Evolutionary conservation across 2,888 invertebrate genomes (phyloP).

Genomic region (Stegana nigrithorax): DNA sequence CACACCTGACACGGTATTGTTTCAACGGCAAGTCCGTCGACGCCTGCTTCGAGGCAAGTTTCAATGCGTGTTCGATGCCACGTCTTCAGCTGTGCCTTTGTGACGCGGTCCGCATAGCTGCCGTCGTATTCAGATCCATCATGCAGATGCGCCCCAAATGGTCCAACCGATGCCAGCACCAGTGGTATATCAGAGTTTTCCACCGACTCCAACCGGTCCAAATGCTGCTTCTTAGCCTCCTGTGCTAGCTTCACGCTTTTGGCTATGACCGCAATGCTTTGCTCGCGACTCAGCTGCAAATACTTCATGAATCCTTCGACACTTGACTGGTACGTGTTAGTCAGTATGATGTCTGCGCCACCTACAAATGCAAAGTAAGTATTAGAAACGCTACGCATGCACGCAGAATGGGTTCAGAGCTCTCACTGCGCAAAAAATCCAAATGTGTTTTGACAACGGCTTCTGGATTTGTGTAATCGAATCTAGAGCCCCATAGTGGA

Average conservation of each 20-base stretch:
- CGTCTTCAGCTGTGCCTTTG: slow-evolving; percentile 75
- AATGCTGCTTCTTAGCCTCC: slow-evolving; percentile 74
- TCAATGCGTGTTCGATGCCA: slow-evolving; percentile 87
- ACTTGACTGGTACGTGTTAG: slow-evolving; percentile 90
- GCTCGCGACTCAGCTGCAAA: slow-evolving; percentile 75
- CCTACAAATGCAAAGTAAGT: no score
- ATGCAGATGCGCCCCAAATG: slow-evolving; percentile 88
- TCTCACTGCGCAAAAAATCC: slow-evolving; percentile 80
- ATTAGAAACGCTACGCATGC: no score
- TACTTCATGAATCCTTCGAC: slow-evolving; percentile 80
- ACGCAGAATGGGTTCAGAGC: no score
- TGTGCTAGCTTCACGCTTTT: slow-evolving; percentile 80
- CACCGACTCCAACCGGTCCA: slow-evolving; percentile 65
- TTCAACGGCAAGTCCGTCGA: slow-evolving; percentile 87
- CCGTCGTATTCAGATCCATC: slow-evolving; percentile 94
- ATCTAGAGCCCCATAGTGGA: slow-evolving; percentile 88
- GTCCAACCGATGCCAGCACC: slow-evolving; percentile 89
- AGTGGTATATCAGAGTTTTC: slow-evolving; percentile 53
- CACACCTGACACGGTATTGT: slow-evolving; percentile 83
- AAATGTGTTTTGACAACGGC: slow-evolving; percentile 83
- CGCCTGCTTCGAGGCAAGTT: slow-evolving; percentile 80
- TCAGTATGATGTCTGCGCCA: slow-evolving; percentile 90
- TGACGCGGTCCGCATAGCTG: slow-evolving; percentile 75
- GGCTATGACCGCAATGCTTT: slow-evolving; percentile 78
- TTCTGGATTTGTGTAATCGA: slow-evolving; percentile 80